Evolutionary conservation across 1,140 invertebrate species (phyloP).

Genomic region (Bombus pyrosoma): DNA sequence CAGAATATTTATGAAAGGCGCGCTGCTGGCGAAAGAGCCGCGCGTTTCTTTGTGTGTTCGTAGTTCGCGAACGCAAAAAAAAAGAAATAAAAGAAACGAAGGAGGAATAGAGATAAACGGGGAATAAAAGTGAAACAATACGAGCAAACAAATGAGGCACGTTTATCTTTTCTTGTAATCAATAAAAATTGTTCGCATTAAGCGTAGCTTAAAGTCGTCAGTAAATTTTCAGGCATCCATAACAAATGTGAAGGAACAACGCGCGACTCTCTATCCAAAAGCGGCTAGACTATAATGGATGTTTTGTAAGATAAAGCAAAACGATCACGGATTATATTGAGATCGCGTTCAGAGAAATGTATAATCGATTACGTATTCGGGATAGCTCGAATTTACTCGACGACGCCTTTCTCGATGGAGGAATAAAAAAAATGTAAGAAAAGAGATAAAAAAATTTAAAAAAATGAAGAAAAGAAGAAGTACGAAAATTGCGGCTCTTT

Average conservation of each 20-base stretch:
- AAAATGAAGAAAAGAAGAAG: constrained; percentile 53
- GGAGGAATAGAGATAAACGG: not conserved
- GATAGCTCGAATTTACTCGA: constrained; percentile 49
- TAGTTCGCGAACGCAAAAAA: constrained; percentile 12
- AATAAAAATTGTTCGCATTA: constrained; percentile 37
- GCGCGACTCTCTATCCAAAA: constrained; percentile 64
- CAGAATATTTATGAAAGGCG: constrained; percentile 82
- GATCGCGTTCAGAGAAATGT: constrained; percentile 58
- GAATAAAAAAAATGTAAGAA: constrained; percentile 28
- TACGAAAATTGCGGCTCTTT: constrained; percentile 66
- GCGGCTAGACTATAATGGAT: constrained; percentile 80
- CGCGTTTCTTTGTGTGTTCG: constrained; percentile 30
- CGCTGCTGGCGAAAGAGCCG: constrained; percentile 77
- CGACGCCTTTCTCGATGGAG: constrained; percentile 54
- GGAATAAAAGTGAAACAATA: not conserved
- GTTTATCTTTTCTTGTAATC: constrained; percentile 39
- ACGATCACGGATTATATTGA: constrained; percentile 53
- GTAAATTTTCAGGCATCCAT: constrained; percentile 16
- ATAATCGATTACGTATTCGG: constrained; percentile 56
- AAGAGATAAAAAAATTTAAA: constrained; percentile 59
- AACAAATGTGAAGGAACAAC: not conserved
- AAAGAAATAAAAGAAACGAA: not conserved
- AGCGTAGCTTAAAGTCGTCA: constrained; percentile 17
- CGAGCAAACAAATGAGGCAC: not conserved
- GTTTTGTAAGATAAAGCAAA: constrained; percentile 80